A percentile compares a stretch with the other conserved stretches of the same genome.
These are phyloP conservation scores for Gadus macrocephalus DNA, from an alignment of 2,113 vertebrate genomes.

Conservation along the genomic window DNA sequence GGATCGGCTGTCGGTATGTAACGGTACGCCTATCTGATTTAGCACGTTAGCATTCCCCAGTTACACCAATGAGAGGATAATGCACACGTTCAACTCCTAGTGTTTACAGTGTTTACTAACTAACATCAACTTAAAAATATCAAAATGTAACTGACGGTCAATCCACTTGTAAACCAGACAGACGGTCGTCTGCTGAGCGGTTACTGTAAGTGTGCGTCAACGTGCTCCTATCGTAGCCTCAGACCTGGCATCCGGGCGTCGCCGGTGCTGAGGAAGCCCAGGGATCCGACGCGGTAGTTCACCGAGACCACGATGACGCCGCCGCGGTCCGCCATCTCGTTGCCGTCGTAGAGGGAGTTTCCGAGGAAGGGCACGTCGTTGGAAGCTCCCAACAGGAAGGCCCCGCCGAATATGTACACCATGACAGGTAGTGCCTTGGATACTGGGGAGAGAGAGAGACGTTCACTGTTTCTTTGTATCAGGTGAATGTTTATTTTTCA, in stretches of 20 bases:
- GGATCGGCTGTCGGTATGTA: too few species aligned
- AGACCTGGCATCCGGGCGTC: slow-evolving; percentile 56
- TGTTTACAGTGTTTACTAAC: too few species aligned
- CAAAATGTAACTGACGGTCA: too few species aligned
- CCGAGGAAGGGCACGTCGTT: slow-evolving; percentile 51
- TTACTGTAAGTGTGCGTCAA: neutral
- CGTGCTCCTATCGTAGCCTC: neutral
- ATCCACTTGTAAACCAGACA: too few species aligned
- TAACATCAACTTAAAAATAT: too few species aligned
- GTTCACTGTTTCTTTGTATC: too few species aligned
- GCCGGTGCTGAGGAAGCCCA: slow-evolving; percentile 62
- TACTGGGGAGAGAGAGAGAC: slow-evolving; percentile 22
- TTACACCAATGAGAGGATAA: too few species aligned
- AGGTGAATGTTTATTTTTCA: too few species aligned
- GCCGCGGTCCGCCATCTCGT: slow-evolving; percentile 56
- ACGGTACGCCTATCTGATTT: too few species aligned
- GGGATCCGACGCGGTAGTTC: slow-evolving; percentile 61
- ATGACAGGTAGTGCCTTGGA: slow-evolving; percentile 54
- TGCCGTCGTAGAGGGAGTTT: slow-evolving; percentile 59
- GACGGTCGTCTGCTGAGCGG: too few species aligned
- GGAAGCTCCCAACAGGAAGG: slow-evolving; percentile 62
- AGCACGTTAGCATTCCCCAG: too few species aligned
- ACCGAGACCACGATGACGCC: slow-evolving; percentile 55
- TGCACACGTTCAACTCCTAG: too few species aligned
- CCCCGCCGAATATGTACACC: slow-evolving; percentile 62